A percentile compares a stretch with the other conserved stretches of the same genome.
Conservation (phyloP, 2,113 vertebrate genomes). For the Spea bombifrons region DNA sequence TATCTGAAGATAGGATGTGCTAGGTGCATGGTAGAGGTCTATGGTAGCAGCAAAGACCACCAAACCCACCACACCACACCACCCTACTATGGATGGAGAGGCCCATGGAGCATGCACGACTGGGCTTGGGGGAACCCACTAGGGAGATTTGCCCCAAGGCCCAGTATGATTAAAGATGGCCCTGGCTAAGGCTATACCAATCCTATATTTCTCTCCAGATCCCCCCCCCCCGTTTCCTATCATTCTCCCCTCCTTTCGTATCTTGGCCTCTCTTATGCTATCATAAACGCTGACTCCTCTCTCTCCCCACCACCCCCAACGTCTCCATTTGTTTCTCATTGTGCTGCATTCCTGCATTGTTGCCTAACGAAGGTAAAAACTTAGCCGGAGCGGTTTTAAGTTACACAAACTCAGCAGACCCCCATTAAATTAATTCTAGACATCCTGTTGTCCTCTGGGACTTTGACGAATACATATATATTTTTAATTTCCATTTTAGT, state of each 20-base stretch:
- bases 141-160: background rate
- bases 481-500: constrained; percentile 7
- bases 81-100: too few relatives aligned
- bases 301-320: background rate
- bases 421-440: constrained; percentile 37
- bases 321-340: constrained; percentile 35
- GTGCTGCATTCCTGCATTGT: constrained; percentile 17
- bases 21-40: too few relatives aligned
- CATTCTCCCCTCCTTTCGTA: background rate
- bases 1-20: too few relatives aligned
- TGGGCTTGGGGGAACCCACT: background rate
- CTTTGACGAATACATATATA: background rate
- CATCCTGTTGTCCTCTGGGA: constrained; percentile 30
- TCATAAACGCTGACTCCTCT: background rate
- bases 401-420: constrained; percentile 25
- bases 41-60: too few relatives aligned
- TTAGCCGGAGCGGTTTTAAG: constrained; percentile 21
- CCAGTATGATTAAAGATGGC: background rate
- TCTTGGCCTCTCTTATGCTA: background rate
- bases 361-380: constrained; percentile 21
- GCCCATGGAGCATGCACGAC: too few relatives aligned
- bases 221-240: background rate
- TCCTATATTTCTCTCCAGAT: too few relatives aligned
- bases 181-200: too few relatives aligned
- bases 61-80: too few relatives aligned